Conservation (phyloP, 30 jellyfish, hydroid and myxozoan species). For the Mastigias papua region DNA sequence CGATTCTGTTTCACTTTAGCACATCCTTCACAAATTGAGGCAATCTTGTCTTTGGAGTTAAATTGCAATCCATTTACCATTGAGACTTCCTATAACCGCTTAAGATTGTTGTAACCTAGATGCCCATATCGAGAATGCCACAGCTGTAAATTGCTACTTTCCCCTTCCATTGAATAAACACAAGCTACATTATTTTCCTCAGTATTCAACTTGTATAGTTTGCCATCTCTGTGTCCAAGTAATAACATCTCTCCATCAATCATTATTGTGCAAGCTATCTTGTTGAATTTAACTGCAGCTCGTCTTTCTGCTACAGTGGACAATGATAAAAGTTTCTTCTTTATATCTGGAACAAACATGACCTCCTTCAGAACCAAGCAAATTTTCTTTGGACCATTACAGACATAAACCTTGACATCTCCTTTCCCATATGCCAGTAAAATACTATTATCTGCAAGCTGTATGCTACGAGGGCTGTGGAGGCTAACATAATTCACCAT, state of each 20-base stretch:
- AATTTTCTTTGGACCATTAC: background rate
- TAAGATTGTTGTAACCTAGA: background rate
- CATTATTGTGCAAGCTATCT: background rate
- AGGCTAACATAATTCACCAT: slow-evolving; percentile 14
- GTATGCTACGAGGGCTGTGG: background rate
- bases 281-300: slow-evolving; percentile 17
- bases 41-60: slow-evolving; percentile 6
- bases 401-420: background rate
- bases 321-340: slow-evolving; percentile 31
- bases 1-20: background rate
- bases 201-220: background rate
- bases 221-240: background rate
- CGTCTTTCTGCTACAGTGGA: slow-evolving; percentile 26
- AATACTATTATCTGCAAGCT: slow-evolving; percentile 23
- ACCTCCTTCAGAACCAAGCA: background rate
- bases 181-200: background rate
- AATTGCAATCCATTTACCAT: slow-evolving; percentile 51
- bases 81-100: background rate
- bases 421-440: background rate
- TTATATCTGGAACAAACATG: slow-evolving; percentile 31
- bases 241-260: background rate
- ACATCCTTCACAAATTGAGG: slow-evolving; percentile 33
- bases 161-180: background rate
- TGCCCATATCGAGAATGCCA: background rate
- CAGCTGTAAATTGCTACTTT: background rate